A percentile compares a stretch with the other conserved stretches of the same genome.
phyloP scores from a whole-genome alignment of 1,140 invertebrate genomes.

The Drosophila aff. region DNA sequence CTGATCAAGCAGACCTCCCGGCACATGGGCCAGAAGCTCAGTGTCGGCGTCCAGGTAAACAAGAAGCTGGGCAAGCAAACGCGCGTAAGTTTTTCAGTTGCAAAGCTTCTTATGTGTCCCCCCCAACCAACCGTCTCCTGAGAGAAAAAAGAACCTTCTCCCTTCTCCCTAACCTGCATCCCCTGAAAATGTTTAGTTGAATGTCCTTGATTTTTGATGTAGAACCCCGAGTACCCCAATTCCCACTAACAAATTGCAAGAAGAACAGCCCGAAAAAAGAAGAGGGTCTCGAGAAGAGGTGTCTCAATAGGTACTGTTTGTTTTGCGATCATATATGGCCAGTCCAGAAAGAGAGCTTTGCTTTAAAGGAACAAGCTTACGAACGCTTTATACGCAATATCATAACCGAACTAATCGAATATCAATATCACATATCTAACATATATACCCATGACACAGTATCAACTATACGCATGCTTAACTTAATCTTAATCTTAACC shows the following conservation, averaged over 20 bases:
- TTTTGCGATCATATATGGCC: slow-evolving; percentile 25
- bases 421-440: slow-evolving; percentile 33
- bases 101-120: slow-evolving; percentile 75
- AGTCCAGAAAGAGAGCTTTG: slow-evolving; percentile 54
- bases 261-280: slow-evolving; percentile 22
- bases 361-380: slow-evolving; percentile 72
- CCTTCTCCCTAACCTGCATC: slow-evolving; percentile 5
- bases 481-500: too few relatives aligned
- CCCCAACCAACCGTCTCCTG: neutral
- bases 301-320: slow-evolving; percentile 36
- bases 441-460: slow-evolving; percentile 19
- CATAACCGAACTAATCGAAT: slow-evolving; percentile 2
- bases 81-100: slow-evolving; percentile 89
- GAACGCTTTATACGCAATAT: slow-evolving; percentile 58
- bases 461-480: slow-evolving; percentile 17
- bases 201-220: slow-evolving; percentile 46
- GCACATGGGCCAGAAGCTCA: slow-evolving; percentile 92
- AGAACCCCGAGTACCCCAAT: neutral
- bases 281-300: slow-evolving; percentile 2
- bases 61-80: slow-evolving; percentile 86
- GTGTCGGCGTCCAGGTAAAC: slow-evolving; percentile 94
- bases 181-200: slow-evolving; percentile 42
- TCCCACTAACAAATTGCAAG: slow-evolving; percentile 37
- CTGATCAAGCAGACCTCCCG: slow-evolving; percentile 96
- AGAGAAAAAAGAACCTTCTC: neutral